A percentile compares a stretch with the other conserved stretches of the same genome.
These are phyloP conservation scores for Helobdella robusta DNA, from an alignment of 2,888 invertebrate genomes.

Conservation along the genomic window DNA sequence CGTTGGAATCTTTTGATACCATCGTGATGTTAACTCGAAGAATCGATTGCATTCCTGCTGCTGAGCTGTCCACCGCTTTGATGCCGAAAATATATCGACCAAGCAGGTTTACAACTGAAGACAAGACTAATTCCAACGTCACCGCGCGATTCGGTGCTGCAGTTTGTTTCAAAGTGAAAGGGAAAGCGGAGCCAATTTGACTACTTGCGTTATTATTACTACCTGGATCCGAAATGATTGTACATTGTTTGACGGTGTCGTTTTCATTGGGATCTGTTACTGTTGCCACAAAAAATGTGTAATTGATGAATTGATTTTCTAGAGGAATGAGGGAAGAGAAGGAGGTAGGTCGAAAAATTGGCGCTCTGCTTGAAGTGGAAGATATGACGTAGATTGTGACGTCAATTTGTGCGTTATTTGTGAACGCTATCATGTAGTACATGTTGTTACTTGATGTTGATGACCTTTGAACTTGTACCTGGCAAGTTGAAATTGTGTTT, in stretches of 20 bases:
- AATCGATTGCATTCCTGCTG: neutral
- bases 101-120: neutral
- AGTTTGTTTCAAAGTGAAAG: constrained; percentile 11
- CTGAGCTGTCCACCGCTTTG: constrained; percentile 1
- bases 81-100: constrained; percentile 5
- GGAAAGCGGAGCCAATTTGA: neutral
- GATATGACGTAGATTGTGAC: constrained; percentile 16
- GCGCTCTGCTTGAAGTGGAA: constrained; percentile 5
- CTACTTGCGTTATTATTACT: neutral
- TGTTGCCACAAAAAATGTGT: constrained; percentile 10
- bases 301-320: neutral
- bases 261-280: constrained; percentile 20
- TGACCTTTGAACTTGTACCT: too few species aligned
- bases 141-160: constrained; percentile 3
- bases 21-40: constrained; percentile 15
- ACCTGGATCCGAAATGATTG: constrained; percentile 4
- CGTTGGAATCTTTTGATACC: neutral
- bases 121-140: neutral
- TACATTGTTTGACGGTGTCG: constrained; percentile 1
- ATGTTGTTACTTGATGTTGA: too few species aligned
- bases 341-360: constrained; percentile 20
- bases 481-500: too few species aligned
- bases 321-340: constrained; percentile 11
- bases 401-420: constrained; percentile 7
- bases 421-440: constrained; percentile 22